Evolutionary conservation across 2,888 invertebrate genomes (phyloP), one percentile per base, ranked within the genome.

Genomic region (Clusia tigrina): DNA sequence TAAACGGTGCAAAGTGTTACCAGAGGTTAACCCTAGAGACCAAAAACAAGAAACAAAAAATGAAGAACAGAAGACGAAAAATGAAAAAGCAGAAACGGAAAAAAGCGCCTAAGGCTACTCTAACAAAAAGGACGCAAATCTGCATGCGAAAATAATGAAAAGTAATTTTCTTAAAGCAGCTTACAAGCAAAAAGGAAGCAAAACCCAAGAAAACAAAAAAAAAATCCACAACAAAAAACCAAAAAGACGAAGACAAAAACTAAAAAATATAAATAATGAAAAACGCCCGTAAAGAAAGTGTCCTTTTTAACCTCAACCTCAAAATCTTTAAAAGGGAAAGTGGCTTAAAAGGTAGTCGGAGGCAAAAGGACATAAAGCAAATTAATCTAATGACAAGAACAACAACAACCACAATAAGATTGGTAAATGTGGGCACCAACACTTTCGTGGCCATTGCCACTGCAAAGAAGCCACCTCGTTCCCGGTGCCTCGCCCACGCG

Each of bases 271-370:
- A n/a, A n/a, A n/a, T n/a, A n/a, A n/a, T n/a, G n/a, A n/a, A n/a
- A n/a, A n/a, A n/a, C n/a, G n/a, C n/a, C n/a, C n/a, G n/a, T n/a
- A n/a, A n/a, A n/a, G n/a, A n/a, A n/a, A n/a, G n/a, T n/a, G n/a
- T n/a, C n/a, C n/a, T n/a, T 70, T 66, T 73, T 73, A 63, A 63
- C 55, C 59, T 58, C 23, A 23, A 57, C 56, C 51, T 54, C 51
- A 63, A 12, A 51, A 46, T 53, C 70, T 51, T 48, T 46, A 17
- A 1, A 10, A 23, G 55, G 10, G 48, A 63, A 71, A 69, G 61
- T 61, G 66, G 65, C 66, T 70, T 68, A 66, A 74, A 72, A 74
- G 71, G 55, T 37, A 32, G n/a, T n/a, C n/a, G n/a, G n/a, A n/a
- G 12, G 32, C 15, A 55, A 37, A 55, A 17, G 38, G 37, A 55